Evolutionary conservation across 1,140 invertebrate species (phyloP), one percentile per base, ranked within the genome.

Genomic region (Pseudomyrmex sp.): DNA sequence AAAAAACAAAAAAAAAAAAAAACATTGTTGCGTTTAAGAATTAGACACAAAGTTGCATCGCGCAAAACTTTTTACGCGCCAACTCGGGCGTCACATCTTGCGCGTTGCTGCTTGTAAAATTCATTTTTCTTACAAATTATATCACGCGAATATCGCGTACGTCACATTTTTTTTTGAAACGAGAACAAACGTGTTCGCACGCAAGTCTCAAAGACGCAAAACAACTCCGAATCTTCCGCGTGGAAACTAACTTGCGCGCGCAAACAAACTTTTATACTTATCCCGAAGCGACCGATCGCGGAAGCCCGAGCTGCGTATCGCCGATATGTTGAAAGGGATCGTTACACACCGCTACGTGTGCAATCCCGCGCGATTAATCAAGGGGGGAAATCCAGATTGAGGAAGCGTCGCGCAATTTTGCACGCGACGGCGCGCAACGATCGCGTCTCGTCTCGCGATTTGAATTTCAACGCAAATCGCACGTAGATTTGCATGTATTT

Each of bases 401-500:
- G 18, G n/a, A 61, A 48, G 12, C 15, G 7, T 66, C 50, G 69
- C 76, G 18, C 20, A 10, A 65, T 72, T 65, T 52, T 13, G 44
- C 54, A 54, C 12, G 8, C 2, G 50, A 26, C 0, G 10, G 58
- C 13, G 52, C 18, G 56, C 20, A 58, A 79, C 26, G 4, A 20
- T 35, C 10, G 46, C 48, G 4, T 10, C 0, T 10, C 7, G 1
- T 0, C 2, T 13, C 68, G 35, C 70, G 59, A 86, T 89, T 86
- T 84, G 82, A 90, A 89, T 90, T 72, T 86, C 62, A 13, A 68
- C 50, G 50, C 35, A 35, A 56, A 46, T n/a, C 35, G 20, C 35
- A 58, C 72, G 73, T 77, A 58, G 35, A 35, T 35, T 35, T 35
- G 5, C 7, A 7, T 35, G 4, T 35, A 35, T 35, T 35, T 35